Evolutionary conservation across 1,140 invertebrate genomes (phyloP), one percentile per base, ranked within the genome.

Genomic region (Lamellibrachia luymesi): DNA sequence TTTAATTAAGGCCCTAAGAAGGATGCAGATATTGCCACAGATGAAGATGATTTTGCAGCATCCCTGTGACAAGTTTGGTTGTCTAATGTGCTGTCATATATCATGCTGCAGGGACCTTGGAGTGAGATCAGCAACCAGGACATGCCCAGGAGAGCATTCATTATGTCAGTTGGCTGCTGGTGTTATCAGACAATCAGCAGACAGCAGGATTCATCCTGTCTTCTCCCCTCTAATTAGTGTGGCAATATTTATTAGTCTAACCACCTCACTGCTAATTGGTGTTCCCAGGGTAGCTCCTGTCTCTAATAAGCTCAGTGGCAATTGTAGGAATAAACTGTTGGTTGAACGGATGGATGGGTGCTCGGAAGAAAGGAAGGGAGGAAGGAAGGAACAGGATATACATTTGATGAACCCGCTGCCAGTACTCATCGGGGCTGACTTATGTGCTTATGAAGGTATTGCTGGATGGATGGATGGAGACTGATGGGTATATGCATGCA

Each of bases 191-290:
- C 64, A 80, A 80, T 80, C 64, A 80, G 64, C 17, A 80, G 64
- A 80, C 64, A 80, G 64, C 64, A 80, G 64, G 17, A 8, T 80
- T 80, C 64, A 80, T 80, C 64, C 17, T 80, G 64, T 80, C 64
- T 22, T 22, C 2, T 10, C 64, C 64, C 5, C 64, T 80, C 64
- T 80, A 80, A 80, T 80, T 80, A 80, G 64, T 22, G 64, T 22
- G 64, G 64, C 64, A 80, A 80, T 80, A 80, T 80, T 80, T 80
- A 80, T 80, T 80, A 80, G 64, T 22, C 64, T 80, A 80, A 80
- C 13, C 13, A 22, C 64, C 64, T 80, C 64, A 80, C 64, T 80
- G 64, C 64, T 80, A 80, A 80, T 80, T 80, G 64, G 64, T 80
- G 64, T 22, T 80, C 64, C 4, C 64, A 80, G 1, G 17, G 17